Conservation (phyloP, 2,113 vertebrate species). For the Vulpes lagopus region DNA sequence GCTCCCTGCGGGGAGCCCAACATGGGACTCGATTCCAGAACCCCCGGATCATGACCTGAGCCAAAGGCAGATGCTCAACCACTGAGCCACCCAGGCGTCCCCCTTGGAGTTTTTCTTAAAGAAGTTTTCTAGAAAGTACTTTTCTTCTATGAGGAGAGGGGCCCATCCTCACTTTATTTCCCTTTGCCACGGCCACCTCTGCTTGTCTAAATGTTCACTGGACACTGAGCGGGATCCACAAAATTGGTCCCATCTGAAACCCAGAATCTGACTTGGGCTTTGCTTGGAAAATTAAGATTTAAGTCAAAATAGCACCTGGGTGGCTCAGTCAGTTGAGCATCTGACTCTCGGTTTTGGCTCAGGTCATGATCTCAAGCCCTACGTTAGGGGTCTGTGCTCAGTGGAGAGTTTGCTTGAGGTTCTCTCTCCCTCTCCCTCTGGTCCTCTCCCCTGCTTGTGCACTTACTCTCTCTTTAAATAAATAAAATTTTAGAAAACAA, state of each 20-base stretch:
- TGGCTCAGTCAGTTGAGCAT: background rate
- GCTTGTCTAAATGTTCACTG: background rate
- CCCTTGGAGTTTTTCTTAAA: background rate
- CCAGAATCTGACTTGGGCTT: background rate
- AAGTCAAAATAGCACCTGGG: too few species aligned
- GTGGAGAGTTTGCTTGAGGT: background rate
- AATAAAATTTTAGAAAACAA: background rate
- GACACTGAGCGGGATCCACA: background rate
- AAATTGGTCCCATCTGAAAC: background rate
- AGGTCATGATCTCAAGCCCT: background rate
- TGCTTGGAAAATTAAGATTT: background rate
- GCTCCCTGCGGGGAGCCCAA: too few species aligned
- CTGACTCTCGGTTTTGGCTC: background rate
- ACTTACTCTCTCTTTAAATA: background rate
- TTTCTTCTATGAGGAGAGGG: background rate
- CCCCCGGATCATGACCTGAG: too few species aligned
- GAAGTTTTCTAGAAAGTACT: background rate
- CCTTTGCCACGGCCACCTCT: background rate
- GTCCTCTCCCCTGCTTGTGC: background rate
- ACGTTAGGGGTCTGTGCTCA: too few species aligned
- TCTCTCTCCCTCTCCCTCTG: background rate
- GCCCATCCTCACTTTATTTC: background rate
- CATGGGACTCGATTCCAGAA: too few species aligned
- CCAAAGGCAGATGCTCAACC: too few species aligned
- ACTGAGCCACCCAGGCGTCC: too few species aligned